Base-by-base conservation (phyloP, 2,113 vertebrate species). In the Dromiciops gliroides region DNA sequence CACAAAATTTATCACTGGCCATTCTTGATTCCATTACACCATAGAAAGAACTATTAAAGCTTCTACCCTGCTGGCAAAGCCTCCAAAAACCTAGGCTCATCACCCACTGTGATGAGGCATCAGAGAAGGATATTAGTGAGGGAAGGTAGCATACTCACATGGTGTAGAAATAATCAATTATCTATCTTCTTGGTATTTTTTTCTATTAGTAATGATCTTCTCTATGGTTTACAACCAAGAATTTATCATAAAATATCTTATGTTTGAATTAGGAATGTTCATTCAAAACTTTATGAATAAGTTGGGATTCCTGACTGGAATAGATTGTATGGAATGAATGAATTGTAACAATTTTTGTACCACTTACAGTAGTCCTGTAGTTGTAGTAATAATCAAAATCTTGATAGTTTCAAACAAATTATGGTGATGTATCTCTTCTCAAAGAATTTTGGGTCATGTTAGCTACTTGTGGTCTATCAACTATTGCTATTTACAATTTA, bases 161-260 rank as follows among this genome's bases (percentile, higher is more conserved):
- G 90, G 51, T 90, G 19, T 92, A 51, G 56, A 94, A 88, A 53
- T 26, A 26, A 44, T 48, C 44, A 92, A 52, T 37, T 51, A 11
- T 12, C 31, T 14, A 16, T 16, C 56, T 12, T 31, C 26, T 60
- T 52, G 51, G 51, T 23, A n/a, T n/a, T n/a, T n/a, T 52, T 89
- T 51, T 92, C 51, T 92, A 1, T 60, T 92, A 52, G 19, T 56
- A 11, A 14, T 95, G 37, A 89, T 1, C 9, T 44, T 56, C 49
- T 96, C 93, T 95, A 52, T 50, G 93, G 94, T 94, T 91, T 92
- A 94, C 92, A 83, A 91, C 91, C 91, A 93, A 83, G 67, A 6
- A 83, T 83, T 83, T 83, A 44, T 7, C 19, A 44, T 83, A 83
- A 83, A 83, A 75, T n/a, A 75, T 75, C 31, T 75, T 83, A 8